Evolutionary conservation across 1,140 invertebrate species (phyloP).

Genomic region (Drosophila pallidifrons): DNA sequence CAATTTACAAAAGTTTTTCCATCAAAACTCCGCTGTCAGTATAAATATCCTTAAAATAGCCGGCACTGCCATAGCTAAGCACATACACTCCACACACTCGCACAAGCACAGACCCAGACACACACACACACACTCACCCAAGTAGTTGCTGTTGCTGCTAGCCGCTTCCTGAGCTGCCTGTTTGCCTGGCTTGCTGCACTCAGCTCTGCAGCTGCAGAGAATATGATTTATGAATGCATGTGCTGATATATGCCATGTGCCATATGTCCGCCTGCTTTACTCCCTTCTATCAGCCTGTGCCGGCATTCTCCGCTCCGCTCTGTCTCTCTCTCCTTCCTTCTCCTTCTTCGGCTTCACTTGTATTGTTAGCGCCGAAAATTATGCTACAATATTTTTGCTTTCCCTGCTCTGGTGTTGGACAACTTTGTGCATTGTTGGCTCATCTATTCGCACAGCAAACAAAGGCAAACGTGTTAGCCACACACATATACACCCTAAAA

Average conservation of each 20-base stretch:
- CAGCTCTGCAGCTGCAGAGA: slow-evolving; percentile 72
- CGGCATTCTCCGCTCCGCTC: too few species aligned
- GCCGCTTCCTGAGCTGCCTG: slow-evolving; percentile 61
- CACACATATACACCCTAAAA: slow-evolving; percentile 14
- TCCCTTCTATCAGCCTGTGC: too few species aligned
- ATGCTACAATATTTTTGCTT: slow-evolving; percentile 80
- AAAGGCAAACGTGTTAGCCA: slow-evolving; percentile 68
- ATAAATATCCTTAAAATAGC: slow-evolving; percentile 85
- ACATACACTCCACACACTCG: slow-evolving; percentile 44
- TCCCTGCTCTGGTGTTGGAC: slow-evolving; percentile 43
- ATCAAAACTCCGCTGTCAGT: slow-evolving; percentile 85
- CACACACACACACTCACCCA: slow-evolving; percentile 33
- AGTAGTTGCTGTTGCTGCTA: slow-evolving; percentile 55
- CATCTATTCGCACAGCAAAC: slow-evolving; percentile 78
- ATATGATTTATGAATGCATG: slow-evolving; percentile 84
- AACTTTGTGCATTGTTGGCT: slow-evolving; percentile 57
- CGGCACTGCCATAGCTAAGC: slow-evolving; percentile 63
- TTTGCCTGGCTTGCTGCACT: slow-evolving; percentile 59
- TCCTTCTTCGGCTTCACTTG: slow-evolving; percentile 12
- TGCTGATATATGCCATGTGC: slow-evolving; percentile 80
- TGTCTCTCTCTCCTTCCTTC: not conserved
- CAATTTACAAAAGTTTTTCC: slow-evolving; percentile 85
- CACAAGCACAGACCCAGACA: slow-evolving; percentile 5
- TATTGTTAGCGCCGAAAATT: slow-evolving; percentile 81
- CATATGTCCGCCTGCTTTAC: slow-evolving; percentile 45